Base-by-base conservation (phyloP, 2,797 vertebrate genomes). In the Erithacus rubecula region DNA sequence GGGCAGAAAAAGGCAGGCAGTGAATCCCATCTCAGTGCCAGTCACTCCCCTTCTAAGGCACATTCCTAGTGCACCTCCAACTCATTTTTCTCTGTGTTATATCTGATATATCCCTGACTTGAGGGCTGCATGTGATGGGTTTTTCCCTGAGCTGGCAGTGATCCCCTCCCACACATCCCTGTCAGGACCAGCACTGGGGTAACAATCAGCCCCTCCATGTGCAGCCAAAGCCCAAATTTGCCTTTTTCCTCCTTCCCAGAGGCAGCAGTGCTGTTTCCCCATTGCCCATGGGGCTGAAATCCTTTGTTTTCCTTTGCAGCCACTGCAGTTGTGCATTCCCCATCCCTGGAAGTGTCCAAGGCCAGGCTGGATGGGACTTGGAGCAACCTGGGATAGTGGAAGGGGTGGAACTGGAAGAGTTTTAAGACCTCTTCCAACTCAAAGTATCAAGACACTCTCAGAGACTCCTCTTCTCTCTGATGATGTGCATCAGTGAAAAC, bases 351-450 rank as follows among this genome's bases (percentile, higher is more conserved):
- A 51, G 5, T 15, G 36, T 9, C 3, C 49, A 3, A 65, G 77
- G 9, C 3, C 56, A 63, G 32, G 26, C 0, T 62, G 55, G 46
- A 52, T 0, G 0, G 17, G 43, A 17, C 13, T 84, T 39, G 75
- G 55, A 64, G 27, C 24, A 64, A 0, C 15, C 34, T 64, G 47
- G 2, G 26, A 3, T 2, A 0, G 34, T n/a, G 37, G 34, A 1
- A 78, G n/a, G 7, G 26, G 2, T 12, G 12, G 37, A 4, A 60
- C 4, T 2, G 7, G 22, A 27, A 43, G 60, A 1, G 0, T 5
- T 77, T 76, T 15, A 46, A 9, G 3, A 8, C 12, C 15, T 23
- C 15, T 80, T 80, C 39, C 30, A 2, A 34, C 9, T 8, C 30
- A 63, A 76, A 29, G 21, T 49, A 7, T 34, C 51, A 30, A 41